A percentile compares a stretch with the other conserved stretches of the same genome.
These are phyloP conservation scores for Netelia fuscicornis DNA, from an alignment of 2,888 invertebrate species.

Conservation along the genomic window DNA sequence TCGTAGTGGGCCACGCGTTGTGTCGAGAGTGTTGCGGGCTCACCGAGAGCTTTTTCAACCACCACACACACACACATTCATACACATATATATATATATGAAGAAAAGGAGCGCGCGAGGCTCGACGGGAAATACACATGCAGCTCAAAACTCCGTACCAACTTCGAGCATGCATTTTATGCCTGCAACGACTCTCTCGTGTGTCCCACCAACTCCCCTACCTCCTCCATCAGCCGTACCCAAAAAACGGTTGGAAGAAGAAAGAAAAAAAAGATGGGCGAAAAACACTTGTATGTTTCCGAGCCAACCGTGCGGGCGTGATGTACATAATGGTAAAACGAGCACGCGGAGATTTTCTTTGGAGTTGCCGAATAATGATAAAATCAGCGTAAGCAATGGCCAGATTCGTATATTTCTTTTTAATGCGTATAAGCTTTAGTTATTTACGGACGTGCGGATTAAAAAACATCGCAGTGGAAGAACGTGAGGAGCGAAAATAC, in stretches of 20 bases:
- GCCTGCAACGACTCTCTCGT: neutral
- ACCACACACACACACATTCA: neutral
- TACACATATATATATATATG: too few species aligned
- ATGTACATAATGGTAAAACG: neutral
- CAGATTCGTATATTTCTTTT: too few species aligned
- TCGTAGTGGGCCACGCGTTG: slow-evolving; percentile 13
- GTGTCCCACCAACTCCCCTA: neutral
- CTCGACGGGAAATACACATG: slow-evolving; percentile 22
- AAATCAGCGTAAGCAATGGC: too few species aligned
- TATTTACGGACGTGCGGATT: too few species aligned
- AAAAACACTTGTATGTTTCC: neutral
- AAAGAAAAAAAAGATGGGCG: neutral
- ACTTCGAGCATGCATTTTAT: neutral
- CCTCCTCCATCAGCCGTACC: neutral
- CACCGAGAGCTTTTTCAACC: slow-evolving; percentile 34
- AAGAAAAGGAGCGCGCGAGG: slow-evolving; percentile 7
- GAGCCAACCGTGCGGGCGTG: neutral
- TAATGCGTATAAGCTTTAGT: too few species aligned
- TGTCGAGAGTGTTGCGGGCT: slow-evolving; percentile 27
- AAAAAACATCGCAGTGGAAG: too few species aligned
- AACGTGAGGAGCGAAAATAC: too few species aligned
- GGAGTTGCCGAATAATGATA: too few species aligned
- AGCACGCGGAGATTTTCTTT: too few species aligned
- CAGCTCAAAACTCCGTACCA: slow-evolving; percentile 22
- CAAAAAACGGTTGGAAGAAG: neutral